Evolutionary conservation across 2,888 invertebrate species (phyloP), one percentile per base, ranked within the genome.

Genomic region (Meliscaeva auricollis): DNA sequence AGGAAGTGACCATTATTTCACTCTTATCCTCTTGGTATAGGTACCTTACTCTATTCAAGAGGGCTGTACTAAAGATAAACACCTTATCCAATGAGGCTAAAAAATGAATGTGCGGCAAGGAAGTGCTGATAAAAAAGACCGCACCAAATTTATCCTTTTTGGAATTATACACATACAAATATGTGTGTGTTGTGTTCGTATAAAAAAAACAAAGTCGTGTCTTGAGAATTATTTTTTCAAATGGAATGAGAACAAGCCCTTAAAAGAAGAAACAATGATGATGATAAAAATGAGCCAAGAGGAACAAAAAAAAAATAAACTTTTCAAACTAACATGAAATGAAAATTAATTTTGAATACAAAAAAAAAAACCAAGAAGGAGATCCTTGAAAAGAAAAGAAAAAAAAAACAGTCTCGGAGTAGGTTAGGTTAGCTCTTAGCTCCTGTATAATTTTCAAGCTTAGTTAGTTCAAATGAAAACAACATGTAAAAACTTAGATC

Each of bases 1-100:
- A 58, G 81, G 81, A 85, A 85, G 58, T 77, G 68, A 69, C 81
- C 81, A 85, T 85, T 85, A 85, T 81, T 85, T 77, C 54, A 72
- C 62, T 48, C 60, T 69, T 76, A 81, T 85, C 85, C 81, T 17
- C 4, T 15, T n/a, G n/a, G n/a, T 13, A n/a, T 44, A 15, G 38
- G 68, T n/a, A 82, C 82, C 76, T 77, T 41, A 30, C 20, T 52
- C 44, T 13, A 17, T 8, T 7, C 46, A 26, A 54, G 13, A 44
- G 26, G 41, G 11, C 13, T 38, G 11, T 7, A 11, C 17, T 15
- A 26, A 44, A 70, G 6, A 66, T 70, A 74, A 66, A 75, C 2
- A 41, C 64, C 26, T 70, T 75, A 66, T 72, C 70, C 58, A 75
- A 75, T 74, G 64, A 78, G 48, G 30, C 60, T 26, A 46, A 66